These are phyloP conservation scores for Hybos culiciformis DNA, from an alignment of 2,888 invertebrate genomes.

Conservation along the genomic window DNA sequence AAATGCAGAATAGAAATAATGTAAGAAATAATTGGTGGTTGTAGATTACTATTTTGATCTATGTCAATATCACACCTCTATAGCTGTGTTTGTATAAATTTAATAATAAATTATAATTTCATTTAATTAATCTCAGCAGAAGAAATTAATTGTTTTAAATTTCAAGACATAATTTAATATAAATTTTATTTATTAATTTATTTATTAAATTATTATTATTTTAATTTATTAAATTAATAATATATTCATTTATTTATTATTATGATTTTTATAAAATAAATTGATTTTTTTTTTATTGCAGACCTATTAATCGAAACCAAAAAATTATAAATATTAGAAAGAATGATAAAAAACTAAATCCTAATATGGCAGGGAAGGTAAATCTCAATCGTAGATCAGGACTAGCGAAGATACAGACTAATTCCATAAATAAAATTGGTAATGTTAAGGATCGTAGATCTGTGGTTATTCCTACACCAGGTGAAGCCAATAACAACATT, in stretches of 20 bases:
- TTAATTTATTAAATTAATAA: no score
- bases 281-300: not conserved
- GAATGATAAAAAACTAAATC: constrained; percentile 1
- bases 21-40: no score
- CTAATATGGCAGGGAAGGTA: constrained; percentile 11
- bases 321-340: not conserved
- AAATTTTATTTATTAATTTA: not conserved
- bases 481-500: constrained; percentile 15
- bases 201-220: not conserved
- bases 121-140: no score
- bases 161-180: not conserved
- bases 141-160: not conserved
- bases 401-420: not conserved
- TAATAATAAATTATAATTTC: no score
- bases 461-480: not conserved
- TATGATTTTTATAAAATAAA: not conserved
- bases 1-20: no score
- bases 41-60: no score
- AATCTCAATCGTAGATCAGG: constrained; percentile 4
- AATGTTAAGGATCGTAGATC: constrained; percentile 7
- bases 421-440: not conserved
- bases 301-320: not conserved
- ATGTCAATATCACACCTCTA: no score
- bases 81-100: no score
- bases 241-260: no score